Evolutionary conservation across 2,113 vertebrate genomes (phyloP).

Genomic region (Tupaia chinensis): DNA sequence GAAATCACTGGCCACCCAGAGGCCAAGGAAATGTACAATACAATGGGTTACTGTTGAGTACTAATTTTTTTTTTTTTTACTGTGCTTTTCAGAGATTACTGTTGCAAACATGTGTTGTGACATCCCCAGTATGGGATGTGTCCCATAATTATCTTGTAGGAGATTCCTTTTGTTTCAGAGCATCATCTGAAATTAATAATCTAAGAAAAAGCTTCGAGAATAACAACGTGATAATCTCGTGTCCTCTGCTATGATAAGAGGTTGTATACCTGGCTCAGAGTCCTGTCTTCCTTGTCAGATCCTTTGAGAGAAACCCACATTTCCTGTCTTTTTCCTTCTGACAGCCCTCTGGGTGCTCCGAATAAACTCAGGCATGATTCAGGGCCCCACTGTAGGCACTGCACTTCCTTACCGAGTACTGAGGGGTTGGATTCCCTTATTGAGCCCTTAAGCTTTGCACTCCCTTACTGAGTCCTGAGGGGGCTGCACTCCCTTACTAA

Average conservation of each 20-base stretch:
- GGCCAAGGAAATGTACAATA: fast-evolving
- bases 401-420: not conserved
- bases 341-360: not conserved
- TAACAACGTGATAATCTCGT: too few relatives aligned
- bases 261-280: fast-evolving
- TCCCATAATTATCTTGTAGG: not conserved
- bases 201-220: not conserved
- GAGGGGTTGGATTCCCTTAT: too few relatives aligned
- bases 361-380: not conserved
- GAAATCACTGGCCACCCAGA: too few relatives aligned
- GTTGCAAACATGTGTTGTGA: not conserved
- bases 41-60: not conserved
- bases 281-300: not conserved
- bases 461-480: too few relatives aligned
- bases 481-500: too few relatives aligned
- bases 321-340: not conserved
- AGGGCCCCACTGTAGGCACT: not conserved
- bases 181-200: not conserved
- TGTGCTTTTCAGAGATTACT: not conserved
- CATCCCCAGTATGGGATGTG: not conserved
- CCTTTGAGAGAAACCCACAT: not conserved
- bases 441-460: too few relatives aligned
- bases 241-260: not conserved
- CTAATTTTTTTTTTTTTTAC: not conserved
- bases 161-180: not conserved